Percentiles rank a stretch among this genome's conserved stretches.
These are phyloP conservation scores for Clunio marinus DNA, from an alignment of 2,888 invertebrate species.

Conservation along the genomic window DNA sequence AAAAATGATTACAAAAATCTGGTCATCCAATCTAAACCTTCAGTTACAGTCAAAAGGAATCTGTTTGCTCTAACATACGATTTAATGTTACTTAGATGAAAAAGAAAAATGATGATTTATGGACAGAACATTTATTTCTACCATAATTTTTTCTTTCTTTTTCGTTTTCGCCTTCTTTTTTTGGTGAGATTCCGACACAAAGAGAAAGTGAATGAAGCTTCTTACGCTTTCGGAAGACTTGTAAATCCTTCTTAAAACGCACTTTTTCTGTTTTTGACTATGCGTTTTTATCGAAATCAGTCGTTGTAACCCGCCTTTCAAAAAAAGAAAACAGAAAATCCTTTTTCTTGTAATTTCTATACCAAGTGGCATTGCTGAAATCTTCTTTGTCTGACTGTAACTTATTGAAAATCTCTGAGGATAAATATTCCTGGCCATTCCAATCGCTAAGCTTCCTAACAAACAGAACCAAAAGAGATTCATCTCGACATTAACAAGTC, in stretches of 20 bases:
- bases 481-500: too few relatives aligned
- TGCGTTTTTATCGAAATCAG: constrained; percentile 12
- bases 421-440: too few relatives aligned
- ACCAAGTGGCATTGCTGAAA: background rate
- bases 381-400: background rate
- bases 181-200: background rate
- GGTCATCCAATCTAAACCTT: background rate
- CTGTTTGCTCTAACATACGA: constrained; percentile 13
- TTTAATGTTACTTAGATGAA: background rate
- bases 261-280: constrained; percentile 5
- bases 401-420: too few relatives aligned
- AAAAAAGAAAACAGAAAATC: too few relatives aligned
- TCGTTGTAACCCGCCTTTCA: background rate
- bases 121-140: constrained; percentile 34
- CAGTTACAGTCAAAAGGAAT: constrained; percentile 7
- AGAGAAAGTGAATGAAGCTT: background rate
- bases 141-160: constrained; percentile 6
- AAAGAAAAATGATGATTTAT: constrained; percentile 37
- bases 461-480: too few relatives aligned
- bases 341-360: background rate
- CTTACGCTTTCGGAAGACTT: background rate
- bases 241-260: constrained; percentile 23
- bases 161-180: constrained; percentile 7
- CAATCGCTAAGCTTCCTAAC: too few relatives aligned
- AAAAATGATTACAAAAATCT: too few relatives aligned